Conservation (phyloP, 2,797 vertebrate species). For the Bradypus variegatus region DNA sequence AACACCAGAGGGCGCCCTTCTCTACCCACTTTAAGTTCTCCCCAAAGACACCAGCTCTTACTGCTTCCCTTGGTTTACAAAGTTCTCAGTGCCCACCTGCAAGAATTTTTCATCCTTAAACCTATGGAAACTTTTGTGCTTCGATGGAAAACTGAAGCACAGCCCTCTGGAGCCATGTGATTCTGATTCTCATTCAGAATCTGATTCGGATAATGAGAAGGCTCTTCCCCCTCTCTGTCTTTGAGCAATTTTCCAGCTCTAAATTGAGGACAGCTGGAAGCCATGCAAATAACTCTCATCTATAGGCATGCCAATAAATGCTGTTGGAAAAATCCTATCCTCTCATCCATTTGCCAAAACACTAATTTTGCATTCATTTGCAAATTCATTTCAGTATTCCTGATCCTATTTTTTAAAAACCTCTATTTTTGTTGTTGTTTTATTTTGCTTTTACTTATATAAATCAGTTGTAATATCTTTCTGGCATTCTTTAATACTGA, state of each 20-base stretch:
- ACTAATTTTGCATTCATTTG: not conserved
- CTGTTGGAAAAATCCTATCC: not conserved
- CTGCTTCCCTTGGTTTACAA: not conserved
- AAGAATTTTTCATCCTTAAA: not conserved
- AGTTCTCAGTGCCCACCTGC: not conserved
- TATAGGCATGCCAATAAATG: not conserved
- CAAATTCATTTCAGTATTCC: not conserved
- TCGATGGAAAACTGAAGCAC: not conserved
- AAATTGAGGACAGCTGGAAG: not conserved
- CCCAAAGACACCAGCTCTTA: not conserved
- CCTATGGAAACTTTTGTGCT: not conserved
- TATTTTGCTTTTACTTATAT: not conserved
- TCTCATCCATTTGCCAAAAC: not conserved
- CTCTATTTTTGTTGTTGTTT: not conserved
- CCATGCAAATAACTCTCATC: not conserved
- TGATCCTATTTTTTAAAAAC: not conserved
- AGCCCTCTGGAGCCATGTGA: not conserved
- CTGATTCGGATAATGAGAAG: not conserved
- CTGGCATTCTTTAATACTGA: not conserved
- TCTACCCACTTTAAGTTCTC: not conserved
- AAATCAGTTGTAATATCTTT: not conserved
- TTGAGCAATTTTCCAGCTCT: not conserved
- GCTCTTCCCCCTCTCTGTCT: not conserved
- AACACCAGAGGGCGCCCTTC: not conserved
- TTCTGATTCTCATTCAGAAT: not conserved